A percentile compares a stretch with the other conserved stretches of the same genome.
These are phyloP conservation scores for Pterobdella sp. DNA, from an alignment of 2,888 invertebrate species.

Conservation along the genomic window DNA sequence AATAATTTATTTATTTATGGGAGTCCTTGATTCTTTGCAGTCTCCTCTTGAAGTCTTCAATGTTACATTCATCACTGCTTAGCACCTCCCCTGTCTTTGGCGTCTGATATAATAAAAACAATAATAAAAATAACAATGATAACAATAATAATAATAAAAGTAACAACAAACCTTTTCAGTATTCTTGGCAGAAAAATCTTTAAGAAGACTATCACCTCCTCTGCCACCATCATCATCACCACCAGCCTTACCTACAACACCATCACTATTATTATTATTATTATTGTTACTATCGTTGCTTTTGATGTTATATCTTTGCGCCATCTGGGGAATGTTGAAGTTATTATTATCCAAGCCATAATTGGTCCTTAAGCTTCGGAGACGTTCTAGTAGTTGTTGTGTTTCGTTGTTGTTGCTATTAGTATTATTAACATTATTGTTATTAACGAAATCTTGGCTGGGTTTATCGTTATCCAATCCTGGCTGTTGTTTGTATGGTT, in stretches of 20 bases:
- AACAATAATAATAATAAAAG: neutral
- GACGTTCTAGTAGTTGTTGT: slow-evolving; percentile 44
- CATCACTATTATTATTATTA: neutral
- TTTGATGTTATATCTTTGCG: neutral
- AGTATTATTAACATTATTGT: neutral
- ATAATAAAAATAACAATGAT: neutral
- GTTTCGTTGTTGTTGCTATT: slow-evolving; percentile 12
- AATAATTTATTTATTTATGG: too few species aligned
- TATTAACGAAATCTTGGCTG: neutral
- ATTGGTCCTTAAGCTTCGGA: slow-evolving; percentile 46
- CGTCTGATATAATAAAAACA: neutral
- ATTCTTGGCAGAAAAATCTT: neutral
- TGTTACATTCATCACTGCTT: slow-evolving; percentile 36
- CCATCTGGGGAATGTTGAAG: slow-evolving; percentile 3
- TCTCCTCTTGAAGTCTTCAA: slow-evolving; percentile 45
- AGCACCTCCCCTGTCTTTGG: neutral
- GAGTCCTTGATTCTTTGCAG: slow-evolving; percentile 45
- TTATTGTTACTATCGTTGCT: neutral
- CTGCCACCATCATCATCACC: neutral
- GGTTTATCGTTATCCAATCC: neutral
- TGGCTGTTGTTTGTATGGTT: neutral
- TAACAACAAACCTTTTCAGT: neutral
- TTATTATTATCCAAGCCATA: slow-evolving; percentile 46
- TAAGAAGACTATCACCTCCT: neutral
- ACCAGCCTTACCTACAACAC: too few species aligned